phyloP scores from a whole-genome alignment of 2,888 invertebrate species.

The Andrena haemorrhoa region DNA sequence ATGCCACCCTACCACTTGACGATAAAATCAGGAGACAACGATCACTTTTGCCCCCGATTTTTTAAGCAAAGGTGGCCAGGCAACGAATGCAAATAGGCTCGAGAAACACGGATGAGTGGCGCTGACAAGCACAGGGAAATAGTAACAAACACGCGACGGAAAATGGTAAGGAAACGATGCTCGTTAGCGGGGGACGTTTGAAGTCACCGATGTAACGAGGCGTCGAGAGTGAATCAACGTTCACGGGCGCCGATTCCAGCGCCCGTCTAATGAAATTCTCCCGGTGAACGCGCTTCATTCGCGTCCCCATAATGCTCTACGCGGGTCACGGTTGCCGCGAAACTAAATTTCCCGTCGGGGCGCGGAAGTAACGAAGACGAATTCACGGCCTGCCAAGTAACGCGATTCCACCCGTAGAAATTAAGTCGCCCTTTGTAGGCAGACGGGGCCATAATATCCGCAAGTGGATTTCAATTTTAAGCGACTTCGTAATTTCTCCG shows the following conservation, averaged over 20 bases:
- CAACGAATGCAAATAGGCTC: neutral
- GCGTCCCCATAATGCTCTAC: slow-evolving; percentile 16
- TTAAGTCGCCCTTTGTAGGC: slow-evolving; percentile 24
- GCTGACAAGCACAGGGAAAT: neutral
- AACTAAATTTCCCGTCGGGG: slow-evolving; percentile 36
- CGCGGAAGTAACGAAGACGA: slow-evolving; percentile 46
- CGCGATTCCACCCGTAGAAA: slow-evolving; percentile 36
- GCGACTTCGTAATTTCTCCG: neutral
- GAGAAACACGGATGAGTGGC: neutral
- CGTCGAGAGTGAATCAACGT: slow-evolving; percentile 22
- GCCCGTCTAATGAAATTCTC: slow-evolving; percentile 40
- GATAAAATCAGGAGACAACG: neutral
- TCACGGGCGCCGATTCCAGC: slow-evolving; percentile 17
- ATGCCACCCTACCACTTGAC: too few species aligned
- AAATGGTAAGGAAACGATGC: slow-evolving; percentile 9
- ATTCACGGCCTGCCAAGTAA: slow-evolving; percentile 31
- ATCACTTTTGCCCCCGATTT: neutral
- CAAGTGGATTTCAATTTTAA: slow-evolving; percentile 53
- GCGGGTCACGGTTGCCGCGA: slow-evolving; percentile 21
- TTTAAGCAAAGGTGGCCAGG: neutral
- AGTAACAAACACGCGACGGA: neutral
- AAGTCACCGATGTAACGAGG: slow-evolving; percentile 13
- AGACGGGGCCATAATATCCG: neutral
- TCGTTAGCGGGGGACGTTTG: slow-evolving; percentile 6
- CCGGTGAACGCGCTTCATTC: slow-evolving; percentile 12